Evolutionary conservation across 2,888 invertebrate species (phyloP).

Genomic region (Phoenoteleia sp.): DNA sequence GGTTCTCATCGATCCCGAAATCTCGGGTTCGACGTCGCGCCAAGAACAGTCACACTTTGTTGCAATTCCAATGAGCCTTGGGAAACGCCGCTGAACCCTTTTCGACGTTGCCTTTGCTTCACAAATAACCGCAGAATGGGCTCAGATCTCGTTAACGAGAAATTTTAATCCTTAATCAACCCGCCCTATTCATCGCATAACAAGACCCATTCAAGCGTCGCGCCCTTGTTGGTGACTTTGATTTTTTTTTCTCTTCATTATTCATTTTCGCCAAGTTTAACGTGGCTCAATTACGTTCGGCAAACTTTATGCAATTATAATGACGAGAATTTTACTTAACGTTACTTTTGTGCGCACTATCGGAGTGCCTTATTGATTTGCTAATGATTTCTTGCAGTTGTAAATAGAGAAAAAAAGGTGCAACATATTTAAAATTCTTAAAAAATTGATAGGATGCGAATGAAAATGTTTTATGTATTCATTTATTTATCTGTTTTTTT

Average conservation of each 20-base stretch:
- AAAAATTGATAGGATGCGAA: no score
- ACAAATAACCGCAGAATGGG: constrained; percentile 58
- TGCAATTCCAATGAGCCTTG: constrained; percentile 51
- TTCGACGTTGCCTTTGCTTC: constrained; percentile 49
- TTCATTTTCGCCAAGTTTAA: constrained; percentile 57
- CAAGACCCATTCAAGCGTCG: constrained; percentile 52
- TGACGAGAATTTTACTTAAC: constrained; percentile 30
- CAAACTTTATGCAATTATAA: constrained; percentile 46
- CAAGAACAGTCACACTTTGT: constrained; percentile 26
- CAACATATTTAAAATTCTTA: no score
- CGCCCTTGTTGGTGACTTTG: constrained; percentile 42
- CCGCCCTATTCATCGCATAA: constrained; percentile 60
- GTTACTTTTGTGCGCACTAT: constrained; percentile 20
- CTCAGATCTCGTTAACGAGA: constrained; percentile 68
- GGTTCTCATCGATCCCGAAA: not conserved
- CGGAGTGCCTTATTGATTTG: no score
- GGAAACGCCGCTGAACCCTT: constrained; percentile 26
- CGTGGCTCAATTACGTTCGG: constrained; percentile 55
- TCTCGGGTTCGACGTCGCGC: not conserved
- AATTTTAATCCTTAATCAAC: constrained; percentile 73
- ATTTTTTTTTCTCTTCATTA: constrained; percentile 49
- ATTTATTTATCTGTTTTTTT: no score
- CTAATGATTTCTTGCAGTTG: no score
- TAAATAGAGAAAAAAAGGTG: no score
- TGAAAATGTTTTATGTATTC: no score